Evolutionary conservation across 1,140 invertebrate species (phyloP), one percentile per base, ranked within the genome.

Genomic region (Sitobion miscanthi): DNA sequence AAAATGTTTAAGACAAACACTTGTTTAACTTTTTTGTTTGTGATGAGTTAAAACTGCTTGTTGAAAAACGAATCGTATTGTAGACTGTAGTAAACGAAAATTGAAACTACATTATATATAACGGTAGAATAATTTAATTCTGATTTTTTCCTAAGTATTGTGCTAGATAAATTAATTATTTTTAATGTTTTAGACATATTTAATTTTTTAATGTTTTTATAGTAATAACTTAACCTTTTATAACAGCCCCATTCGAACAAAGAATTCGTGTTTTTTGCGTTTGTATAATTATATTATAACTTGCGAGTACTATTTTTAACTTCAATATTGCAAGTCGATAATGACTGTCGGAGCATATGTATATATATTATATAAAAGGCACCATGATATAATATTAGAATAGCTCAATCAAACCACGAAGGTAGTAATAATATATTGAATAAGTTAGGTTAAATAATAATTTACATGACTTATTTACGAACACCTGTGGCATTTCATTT

Each of bases 1-100:
- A 85, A 85, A 45, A 25, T 85, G 38, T 14, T 42, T 85, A 85
- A 85, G 83, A 85, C 23, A 42, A 42, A 85, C 35, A 69, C 83
- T 85, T 85, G 23, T 85, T 85, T 42, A 85, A 85, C 83, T 85
- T 85, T 83, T 42, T 85, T 85, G 83, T 85, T 85, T 85, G 38
- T 85, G 83, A 85, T 30, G 38, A 85, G 83, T 85, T 85, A 11
- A 38, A 85, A 85, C 8, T 85, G 42, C 9, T 85, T 14, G 21
- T 45, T 85, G 21, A 85, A 85, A 85, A 85, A 85, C 35, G 35
- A 42, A 85, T 85, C 23, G 83, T n/a, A n/a, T 69, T 69, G 62
- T n/a, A 57, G 49, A 17, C 49, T 2, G 49, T 57, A 69, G 14
- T 69, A 69, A 69, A 69, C 14, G 30, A 69, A 69, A 69, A 69